A percentile compares a stretch with the other conserved stretches of the same genome.
Evolutionary conservation across 2,888 invertebrate species (phyloP).

Genomic region (Diarsia mendica): DNA sequence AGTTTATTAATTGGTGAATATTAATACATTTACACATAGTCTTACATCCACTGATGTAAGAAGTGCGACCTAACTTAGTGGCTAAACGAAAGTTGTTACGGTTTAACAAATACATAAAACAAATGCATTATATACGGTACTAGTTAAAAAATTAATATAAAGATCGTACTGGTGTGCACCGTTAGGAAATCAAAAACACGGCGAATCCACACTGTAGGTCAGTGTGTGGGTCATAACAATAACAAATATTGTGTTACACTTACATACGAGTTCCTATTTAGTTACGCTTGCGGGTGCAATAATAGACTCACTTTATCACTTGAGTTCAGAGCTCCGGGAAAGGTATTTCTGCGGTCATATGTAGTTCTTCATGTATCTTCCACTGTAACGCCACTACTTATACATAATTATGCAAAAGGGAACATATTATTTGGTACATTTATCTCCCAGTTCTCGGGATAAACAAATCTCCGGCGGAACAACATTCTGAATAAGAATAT

Average conservation of each 20-base stretch:
- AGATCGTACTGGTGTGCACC: background rate
- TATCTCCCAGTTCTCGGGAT: background rate
- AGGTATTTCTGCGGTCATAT: slow-evolving; percentile 48
- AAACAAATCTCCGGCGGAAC: slow-evolving; percentile 11
- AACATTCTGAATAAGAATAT: slow-evolving; percentile 34
- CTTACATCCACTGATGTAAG: too few species aligned
- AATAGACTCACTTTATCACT: slow-evolving; percentile 57
- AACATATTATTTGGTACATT: slow-evolving; percentile 3
- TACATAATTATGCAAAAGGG: background rate
- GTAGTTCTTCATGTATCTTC: slow-evolving; percentile 44
- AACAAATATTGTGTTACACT: slow-evolving; percentile 57
- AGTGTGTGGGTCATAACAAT: slow-evolving; percentile 28
- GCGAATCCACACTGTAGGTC: background rate
- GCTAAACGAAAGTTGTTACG: background rate
- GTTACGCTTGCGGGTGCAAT: slow-evolving; percentile 56
- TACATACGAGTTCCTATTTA: slow-evolving; percentile 54
- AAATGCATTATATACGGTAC: too few species aligned
- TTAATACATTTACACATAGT: too few species aligned
- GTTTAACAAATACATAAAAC: background rate
- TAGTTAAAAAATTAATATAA: too few species aligned
- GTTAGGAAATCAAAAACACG: slow-evolving; percentile 10
- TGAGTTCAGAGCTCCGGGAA: slow-evolving; percentile 39
- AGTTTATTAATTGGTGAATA: too few species aligned
- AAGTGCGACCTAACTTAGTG: background rate
- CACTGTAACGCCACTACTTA: slow-evolving; percentile 26